Evolutionary conservation across 2,888 invertebrate species (phyloP).

Genomic region (Drosophila mulleri): DNA sequence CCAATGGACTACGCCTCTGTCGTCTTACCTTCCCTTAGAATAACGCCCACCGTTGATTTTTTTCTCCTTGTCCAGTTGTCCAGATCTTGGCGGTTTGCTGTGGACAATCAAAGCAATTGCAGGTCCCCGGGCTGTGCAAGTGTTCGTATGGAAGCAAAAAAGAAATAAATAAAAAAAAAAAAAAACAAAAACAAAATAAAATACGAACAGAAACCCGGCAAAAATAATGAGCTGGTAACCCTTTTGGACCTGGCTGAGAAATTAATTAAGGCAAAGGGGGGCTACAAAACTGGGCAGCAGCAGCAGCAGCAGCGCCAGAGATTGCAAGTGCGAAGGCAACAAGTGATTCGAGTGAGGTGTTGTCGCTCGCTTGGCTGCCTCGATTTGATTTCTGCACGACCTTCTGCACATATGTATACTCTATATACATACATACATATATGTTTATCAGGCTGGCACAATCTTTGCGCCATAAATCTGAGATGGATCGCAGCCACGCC

Average conservation of each 20-base stretch:
- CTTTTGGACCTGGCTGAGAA: slow-evolving; percentile 63
- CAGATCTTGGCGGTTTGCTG: slow-evolving; percentile 62
- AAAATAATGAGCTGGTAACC: slow-evolving; percentile 77
- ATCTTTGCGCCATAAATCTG: slow-evolving; percentile 67
- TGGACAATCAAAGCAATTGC: slow-evolving; percentile 78
- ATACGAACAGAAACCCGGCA: slow-evolving; percentile 35
- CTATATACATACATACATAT: slow-evolving; percentile 1
- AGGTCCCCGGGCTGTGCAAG: slow-evolving; percentile 63
- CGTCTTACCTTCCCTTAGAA: slow-evolving; percentile 3
- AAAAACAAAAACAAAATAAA: background rate
- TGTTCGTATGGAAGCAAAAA: slow-evolving; percentile 42
- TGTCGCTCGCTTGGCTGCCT: slow-evolving; percentile 52
- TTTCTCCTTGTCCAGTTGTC: slow-evolving; percentile 22
- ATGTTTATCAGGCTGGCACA: slow-evolving; percentile 27
- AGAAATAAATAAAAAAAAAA: background rate
- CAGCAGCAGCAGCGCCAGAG: slow-evolving; percentile 16
- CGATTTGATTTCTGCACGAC: slow-evolving; percentile 67
- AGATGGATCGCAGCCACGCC: slow-evolving; percentile 63
- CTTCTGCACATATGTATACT: slow-evolving; percentile 31
- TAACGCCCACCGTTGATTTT: slow-evolving; percentile 46
- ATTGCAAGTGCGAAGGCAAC: slow-evolving; percentile 41
- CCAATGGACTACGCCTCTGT: slow-evolving; percentile 23
- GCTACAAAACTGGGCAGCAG: slow-evolving; percentile 5
- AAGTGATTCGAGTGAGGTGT: slow-evolving; percentile 53
- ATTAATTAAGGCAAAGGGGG: slow-evolving; percentile 73